Evolutionary conservation across 1,140 invertebrate genomes (phyloP), one percentile per base, ranked within the genome.

Genomic region (Yoshiicerus persimilis): DNA sequence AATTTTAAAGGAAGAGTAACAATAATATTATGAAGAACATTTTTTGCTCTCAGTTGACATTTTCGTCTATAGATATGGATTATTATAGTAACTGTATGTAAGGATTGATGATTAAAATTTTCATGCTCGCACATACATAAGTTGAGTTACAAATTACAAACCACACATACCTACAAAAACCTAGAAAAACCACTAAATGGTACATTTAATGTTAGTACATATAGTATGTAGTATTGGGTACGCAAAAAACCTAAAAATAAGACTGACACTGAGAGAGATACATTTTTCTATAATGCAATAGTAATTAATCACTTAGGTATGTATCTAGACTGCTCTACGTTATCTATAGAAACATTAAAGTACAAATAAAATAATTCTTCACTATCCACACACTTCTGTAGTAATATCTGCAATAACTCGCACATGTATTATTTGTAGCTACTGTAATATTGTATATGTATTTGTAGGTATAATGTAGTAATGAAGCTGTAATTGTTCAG

Each of bases 291-390:
- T 11, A 30, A 30, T 27, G 9, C 30, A 30, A 25, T 70, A 70
- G 25, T 30, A 70, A 27, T 56, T 27, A 27, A 66, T 70, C 66
- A 70, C 30, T 80, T 80, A 34, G 75, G 32, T 32, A 25, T 27
- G 66, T 70, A 70, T 70, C 66, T 30, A 70, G 25, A 16, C 66
- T 70, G 27, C 4, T 38, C 6, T 80, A 34, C 34, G 16, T 32
- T 80, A 80, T 80, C 75, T 80, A 38, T 80, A 80, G 75, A 80
- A 80, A 80, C 75, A 80, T 80, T 80, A 80, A 80, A 80, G 75
- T 80, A 80, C 75, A 80, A 80, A 80, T 80, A 80, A 80, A 80
- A 80, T 80, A 80, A 38, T 36, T 80, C 75, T 80, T 80, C 34
- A 9, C 34, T 80, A 80, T 80, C 75, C 75, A 80, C 75, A 80